Percentiles rank a stretch among this genome's conserved stretches.
These are phyloP conservation scores for Poecilia gillii DNA, from an alignment of 2,797 vertebrate species.

Conservation along the genomic window DNA sequence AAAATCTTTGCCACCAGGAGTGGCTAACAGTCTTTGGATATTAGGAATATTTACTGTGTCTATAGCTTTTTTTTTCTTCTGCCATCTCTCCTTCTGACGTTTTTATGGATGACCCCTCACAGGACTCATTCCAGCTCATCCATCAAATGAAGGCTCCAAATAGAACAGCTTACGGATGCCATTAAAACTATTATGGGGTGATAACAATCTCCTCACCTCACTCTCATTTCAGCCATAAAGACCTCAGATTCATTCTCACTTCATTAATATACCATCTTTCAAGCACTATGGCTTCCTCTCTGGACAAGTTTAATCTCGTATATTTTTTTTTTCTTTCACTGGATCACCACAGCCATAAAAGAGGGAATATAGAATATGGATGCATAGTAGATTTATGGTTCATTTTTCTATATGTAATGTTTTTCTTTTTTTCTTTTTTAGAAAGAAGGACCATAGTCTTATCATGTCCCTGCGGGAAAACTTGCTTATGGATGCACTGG, in stretches of 20 bases:
- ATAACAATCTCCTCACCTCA: conserved; percentile 70
- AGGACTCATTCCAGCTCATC: conserved; percentile 62
- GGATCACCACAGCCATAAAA: conserved; percentile 14
- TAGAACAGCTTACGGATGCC: conserved; percentile 58
- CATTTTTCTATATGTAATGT: not conserved
- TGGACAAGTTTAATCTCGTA: conserved; percentile 4
- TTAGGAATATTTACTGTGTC: conserved; percentile 66
- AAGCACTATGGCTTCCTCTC: conserved; percentile 6
- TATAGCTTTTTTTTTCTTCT: conserved; percentile 58
- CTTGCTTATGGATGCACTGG: conserved; percentile 8
- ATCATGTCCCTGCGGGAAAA: conserved; percentile 21
- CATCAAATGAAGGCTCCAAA: conserved; percentile 58
- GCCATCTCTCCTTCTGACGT: conserved; percentile 62
- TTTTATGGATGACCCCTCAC: conserved; percentile 70
- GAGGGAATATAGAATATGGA: not conserved
- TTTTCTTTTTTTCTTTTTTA: not conserved
- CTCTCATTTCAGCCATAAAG: conserved; percentile 67
- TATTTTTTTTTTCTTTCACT: conserved; percentile 5
- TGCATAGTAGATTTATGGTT: not conserved
- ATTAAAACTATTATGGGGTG: conserved; percentile 73
- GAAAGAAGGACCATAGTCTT: conserved; percentile 8
- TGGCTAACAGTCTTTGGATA: conserved; percentile 11
- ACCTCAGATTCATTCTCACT: conserved; percentile 54
- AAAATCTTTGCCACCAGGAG: not conserved
- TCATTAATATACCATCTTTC: conserved; percentile 59